Conservation (phyloP, 2,888 invertebrate species). For the Melikaiella ostensackeni region DNA sequence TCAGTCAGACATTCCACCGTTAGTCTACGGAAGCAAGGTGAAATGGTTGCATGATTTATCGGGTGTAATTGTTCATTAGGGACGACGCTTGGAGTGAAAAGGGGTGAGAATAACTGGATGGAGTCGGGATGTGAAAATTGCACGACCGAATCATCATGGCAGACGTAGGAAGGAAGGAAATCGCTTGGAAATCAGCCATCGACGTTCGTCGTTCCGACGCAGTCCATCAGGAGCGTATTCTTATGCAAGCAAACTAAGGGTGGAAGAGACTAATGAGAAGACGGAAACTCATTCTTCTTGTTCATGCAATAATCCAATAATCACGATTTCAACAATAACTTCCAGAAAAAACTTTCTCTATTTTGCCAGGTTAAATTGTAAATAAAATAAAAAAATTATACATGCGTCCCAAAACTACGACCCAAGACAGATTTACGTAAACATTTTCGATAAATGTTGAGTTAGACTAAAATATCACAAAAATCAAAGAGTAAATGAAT, state of each 20-base stretch:
- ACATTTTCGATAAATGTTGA: no score
- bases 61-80: slow-evolving; percentile 37
- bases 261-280: slow-evolving; percentile 12
- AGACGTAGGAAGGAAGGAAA: slow-evolving; percentile 34
- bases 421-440: no score
- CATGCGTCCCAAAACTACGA: no score
- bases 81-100: slow-evolving; percentile 24
- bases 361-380: no score
- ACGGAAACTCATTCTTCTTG: not conserved
- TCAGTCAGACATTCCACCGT: not conserved
- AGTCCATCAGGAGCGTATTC: slow-evolving; percentile 17
- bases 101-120: slow-evolving; percentile 38
- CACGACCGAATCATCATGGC: slow-evolving; percentile 21
- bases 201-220: slow-evolving; percentile 5
- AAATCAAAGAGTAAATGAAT: no score
- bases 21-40: slow-evolving; percentile 13
- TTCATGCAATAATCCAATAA: slow-evolving; percentile 1
- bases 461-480: no score
- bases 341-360: not conserved
- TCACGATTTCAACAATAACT: not conserved
- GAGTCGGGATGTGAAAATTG: slow-evolving; percentile 35
- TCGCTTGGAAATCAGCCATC: slow-evolving; percentile 37
- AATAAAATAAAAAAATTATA: no score
- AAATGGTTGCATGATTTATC: slow-evolving; percentile 37
- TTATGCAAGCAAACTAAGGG: slow-evolving; percentile 27